These are phyloP conservation scores for Gadopsis bispinosus DNA, from an alignment of 2,797 vertebrate genomes.

Conservation along the genomic window DNA sequence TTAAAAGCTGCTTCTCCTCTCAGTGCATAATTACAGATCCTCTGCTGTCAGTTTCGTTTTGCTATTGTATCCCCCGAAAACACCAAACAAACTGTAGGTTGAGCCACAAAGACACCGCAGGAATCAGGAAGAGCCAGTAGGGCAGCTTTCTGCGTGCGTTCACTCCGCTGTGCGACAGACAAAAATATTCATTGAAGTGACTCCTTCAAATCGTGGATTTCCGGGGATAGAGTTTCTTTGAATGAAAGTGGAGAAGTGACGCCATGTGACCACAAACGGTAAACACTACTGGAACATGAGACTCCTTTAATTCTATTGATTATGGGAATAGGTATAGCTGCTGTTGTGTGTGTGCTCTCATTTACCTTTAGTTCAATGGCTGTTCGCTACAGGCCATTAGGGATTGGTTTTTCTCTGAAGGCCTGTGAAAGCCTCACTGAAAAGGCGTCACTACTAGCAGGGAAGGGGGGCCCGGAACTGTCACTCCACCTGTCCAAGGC, in stretches of 20 bases:
- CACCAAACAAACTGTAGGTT: not conserved
- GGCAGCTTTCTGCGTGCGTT: conserved; percentile 55
- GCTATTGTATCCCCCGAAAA: conserved; percentile 18
- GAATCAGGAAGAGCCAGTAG: conserved; percentile 79
- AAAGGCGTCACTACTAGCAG: not conserved
- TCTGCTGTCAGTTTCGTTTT: conserved; percentile 10
- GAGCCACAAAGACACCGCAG: conserved; percentile 25
- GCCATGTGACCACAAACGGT: conserved; percentile 31
- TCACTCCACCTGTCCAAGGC: not conserved
- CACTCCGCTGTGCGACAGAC: conserved; percentile 9
- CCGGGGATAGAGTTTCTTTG: conserved; percentile 1
- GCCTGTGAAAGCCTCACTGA: not conserved
- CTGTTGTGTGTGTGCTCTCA: conserved; percentile 40
- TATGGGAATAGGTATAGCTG: not conserved
- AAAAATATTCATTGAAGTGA: not conserved
- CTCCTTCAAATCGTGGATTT: not conserved
- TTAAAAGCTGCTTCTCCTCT: conserved; percentile 3
- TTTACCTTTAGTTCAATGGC: conserved; percentile 30
- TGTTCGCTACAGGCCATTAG: not conserved
- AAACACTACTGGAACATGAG: conserved; percentile 11
- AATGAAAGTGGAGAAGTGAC: conserved; percentile 19
- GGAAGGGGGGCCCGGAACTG: not conserved
- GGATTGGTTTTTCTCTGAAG: not conserved
- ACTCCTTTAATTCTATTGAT: conserved; percentile 15
- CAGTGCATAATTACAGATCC: not conserved